A percentile compares a stretch with the other conserved stretches of the same genome.
These are phyloP conservation scores for Tragelaphus imberbis DNA, from an alignment of 2,113 vertebrate genomes.

Conservation along the genomic window DNA sequence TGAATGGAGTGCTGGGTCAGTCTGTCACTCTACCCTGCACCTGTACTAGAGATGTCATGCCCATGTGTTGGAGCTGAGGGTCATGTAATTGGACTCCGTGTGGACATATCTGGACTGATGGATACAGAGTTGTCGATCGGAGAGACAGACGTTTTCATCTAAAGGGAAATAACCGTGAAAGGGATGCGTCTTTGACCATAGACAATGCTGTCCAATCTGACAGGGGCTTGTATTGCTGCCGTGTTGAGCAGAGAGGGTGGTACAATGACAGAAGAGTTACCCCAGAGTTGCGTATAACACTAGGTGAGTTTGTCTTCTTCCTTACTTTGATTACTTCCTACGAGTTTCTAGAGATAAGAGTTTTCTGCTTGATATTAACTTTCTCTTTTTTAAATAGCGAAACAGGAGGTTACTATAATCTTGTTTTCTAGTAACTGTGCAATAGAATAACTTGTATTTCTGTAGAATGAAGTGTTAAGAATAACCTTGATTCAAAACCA, in stretches of 20 bases:
- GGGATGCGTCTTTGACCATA: slow-evolving; percentile 85
- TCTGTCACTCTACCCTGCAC: slow-evolving; percentile 79
- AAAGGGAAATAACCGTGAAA: slow-evolving; percentile 21
- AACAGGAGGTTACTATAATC: neutral
- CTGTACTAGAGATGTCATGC: neutral
- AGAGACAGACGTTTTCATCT: slow-evolving; percentile 73
- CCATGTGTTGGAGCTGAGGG: slow-evolving; percentile 83
- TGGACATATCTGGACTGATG: slow-evolving; percentile 68
- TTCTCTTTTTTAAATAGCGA: neutral
- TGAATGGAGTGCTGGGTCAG: slow-evolving; percentile 76
- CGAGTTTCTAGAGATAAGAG: neutral
- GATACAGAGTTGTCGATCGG: neutral
- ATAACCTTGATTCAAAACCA: neutral
- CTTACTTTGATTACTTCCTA: neutral
- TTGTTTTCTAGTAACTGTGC: neutral
- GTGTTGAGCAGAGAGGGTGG: slow-evolving; percentile 77
- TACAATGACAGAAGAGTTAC: slow-evolving; percentile 79
- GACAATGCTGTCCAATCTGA: slow-evolving; percentile 60
- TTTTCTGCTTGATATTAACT: neutral
- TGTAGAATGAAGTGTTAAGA: neutral
- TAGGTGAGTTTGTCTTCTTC: slow-evolving; percentile 60
- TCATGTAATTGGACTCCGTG: slow-evolving; percentile 70
- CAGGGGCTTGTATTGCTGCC: slow-evolving; percentile 84
- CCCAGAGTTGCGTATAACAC: slow-evolving; percentile 38
- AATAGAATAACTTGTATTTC: neutral